A percentile compares a stretch with the other conserved stretches of the same genome.
These are phyloP conservation scores for Alitta virens DNA, from an alignment of 2,888 invertebrate species.

Conservation along the genomic window DNA sequence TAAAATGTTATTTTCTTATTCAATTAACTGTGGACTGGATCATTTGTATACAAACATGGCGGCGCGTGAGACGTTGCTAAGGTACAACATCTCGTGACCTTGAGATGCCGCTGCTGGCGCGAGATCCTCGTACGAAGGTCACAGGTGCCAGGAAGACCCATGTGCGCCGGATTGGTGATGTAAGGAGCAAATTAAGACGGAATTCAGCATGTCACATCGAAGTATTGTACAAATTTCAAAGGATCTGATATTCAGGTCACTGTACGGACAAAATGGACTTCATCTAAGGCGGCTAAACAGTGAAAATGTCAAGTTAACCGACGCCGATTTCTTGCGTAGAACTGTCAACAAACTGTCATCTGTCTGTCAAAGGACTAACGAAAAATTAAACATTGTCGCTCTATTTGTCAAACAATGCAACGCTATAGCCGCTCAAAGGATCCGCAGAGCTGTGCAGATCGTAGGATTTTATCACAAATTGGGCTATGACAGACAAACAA, in stretches of 20 bases:
- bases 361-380: background rate
- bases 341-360: slow-evolving; percentile 1
- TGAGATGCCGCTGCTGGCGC: too few species aligned
- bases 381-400: slow-evolving; percentile 14
- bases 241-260: background rate
- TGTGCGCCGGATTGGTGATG: too few species aligned
- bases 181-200: background rate
- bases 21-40: too few species aligned
- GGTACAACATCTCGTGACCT: too few species aligned
- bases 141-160: too few species aligned
- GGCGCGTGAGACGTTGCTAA: too few species aligned
- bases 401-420: slow-evolving; percentile 41
- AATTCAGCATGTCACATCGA: slow-evolving; percentile 1
- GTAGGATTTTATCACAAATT: slow-evolving; percentile 38
- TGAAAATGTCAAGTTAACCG: background rate
- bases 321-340: background rate
- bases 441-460: slow-evolving; percentile 39
- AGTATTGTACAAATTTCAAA: background rate
- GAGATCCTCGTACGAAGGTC: too few species aligned
- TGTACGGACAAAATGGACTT: slow-evolving; percentile 2
- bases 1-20: too few species aligned
- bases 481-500: slow-evolving; percentile 36
- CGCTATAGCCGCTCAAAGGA: slow-evolving; percentile 40
- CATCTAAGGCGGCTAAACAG: too few species aligned
- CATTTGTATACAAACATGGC: too few species aligned